Conservation (phyloP, 2,888 invertebrate genomes). For the Mythimna vitellina region DNA sequence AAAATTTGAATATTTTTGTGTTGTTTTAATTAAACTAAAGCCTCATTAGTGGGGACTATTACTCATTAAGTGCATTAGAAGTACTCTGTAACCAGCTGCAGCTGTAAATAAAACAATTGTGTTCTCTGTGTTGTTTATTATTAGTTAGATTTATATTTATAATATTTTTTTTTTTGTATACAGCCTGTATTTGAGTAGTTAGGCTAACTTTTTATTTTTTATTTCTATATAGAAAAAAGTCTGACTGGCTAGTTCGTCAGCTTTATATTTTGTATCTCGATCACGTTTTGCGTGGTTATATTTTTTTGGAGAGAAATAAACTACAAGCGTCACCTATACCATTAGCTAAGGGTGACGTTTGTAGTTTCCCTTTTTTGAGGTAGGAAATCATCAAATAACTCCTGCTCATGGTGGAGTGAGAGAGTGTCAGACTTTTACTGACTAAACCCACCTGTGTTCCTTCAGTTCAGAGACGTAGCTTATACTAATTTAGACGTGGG, state of each 20-base stretch:
- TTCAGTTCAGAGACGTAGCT: too few species aligned
- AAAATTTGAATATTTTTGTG: not conserved
- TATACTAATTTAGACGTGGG: too few species aligned
- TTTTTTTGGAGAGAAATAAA: constrained; percentile 1
- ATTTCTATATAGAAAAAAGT: constrained; percentile 28
- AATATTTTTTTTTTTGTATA: constrained; percentile 34
- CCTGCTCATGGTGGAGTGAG: too few species aligned
- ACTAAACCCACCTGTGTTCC: too few species aligned
- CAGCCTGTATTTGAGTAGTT: constrained; percentile 24
- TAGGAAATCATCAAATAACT: not conserved
- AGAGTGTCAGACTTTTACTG: too few species aligned
- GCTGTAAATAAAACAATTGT: constrained; percentile 70
- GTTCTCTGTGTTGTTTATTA: constrained; percentile 70
- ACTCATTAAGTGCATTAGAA: constrained; percentile 51
- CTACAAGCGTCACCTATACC: not conserved
- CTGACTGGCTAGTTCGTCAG: constrained; percentile 25
- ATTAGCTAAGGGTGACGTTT: not conserved
- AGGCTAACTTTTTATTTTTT: constrained; percentile 28
- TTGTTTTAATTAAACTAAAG: constrained; percentile 46
- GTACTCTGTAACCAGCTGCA: constrained; percentile 53
- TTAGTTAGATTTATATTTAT: constrained; percentile 54
- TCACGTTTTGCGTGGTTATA: constrained; percentile 23
- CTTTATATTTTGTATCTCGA: constrained; percentile 36
- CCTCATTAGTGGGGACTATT: constrained; percentile 24
- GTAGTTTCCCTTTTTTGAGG: not conserved